Evolutionary conservation across 2,797 vertebrate species (phyloP).

Genomic region (Ceryle rudis): DNA sequence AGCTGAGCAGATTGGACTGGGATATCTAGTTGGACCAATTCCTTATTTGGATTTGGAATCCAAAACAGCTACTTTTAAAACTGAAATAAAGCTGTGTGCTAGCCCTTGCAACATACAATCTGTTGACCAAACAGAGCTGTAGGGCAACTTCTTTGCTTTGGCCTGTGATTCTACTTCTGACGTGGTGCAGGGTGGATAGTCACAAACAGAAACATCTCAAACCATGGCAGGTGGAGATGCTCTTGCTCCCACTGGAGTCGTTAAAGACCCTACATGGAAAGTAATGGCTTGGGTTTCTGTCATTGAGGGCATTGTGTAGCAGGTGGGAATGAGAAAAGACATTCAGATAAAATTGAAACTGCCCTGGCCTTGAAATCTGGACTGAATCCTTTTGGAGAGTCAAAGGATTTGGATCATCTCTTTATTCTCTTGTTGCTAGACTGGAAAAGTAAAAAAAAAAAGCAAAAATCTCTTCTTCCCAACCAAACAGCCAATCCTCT

Average conservation of each 20-base stretch:
- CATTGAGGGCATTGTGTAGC: background rate
- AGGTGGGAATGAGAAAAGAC: background rate
- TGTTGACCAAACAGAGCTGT: background rate
- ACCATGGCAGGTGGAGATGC: background rate
- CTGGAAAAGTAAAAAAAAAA: background rate
- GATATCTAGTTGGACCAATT: background rate
- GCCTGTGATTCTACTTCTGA: background rate
- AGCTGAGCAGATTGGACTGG: background rate
- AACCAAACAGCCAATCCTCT: background rate
- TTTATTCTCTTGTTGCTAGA: background rate
- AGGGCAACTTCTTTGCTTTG: background rate
- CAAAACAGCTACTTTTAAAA: background rate
- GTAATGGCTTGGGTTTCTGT: background rate
- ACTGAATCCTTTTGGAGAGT: background rate
- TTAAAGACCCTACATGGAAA: background rate
- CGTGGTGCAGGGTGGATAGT: background rate
- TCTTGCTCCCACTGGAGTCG: background rate
- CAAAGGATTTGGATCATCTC: background rate
- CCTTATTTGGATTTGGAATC: background rate
- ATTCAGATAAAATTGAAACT: background rate
- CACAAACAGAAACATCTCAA: background rate
- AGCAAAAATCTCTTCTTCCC: background rate
- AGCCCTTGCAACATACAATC: background rate
- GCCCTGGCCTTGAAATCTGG: background rate
- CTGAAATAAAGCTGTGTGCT: background rate